Evolutionary conservation across 2,888 invertebrate species (phyloP).

Genomic region (Choristoneura rosaceana): DNA sequence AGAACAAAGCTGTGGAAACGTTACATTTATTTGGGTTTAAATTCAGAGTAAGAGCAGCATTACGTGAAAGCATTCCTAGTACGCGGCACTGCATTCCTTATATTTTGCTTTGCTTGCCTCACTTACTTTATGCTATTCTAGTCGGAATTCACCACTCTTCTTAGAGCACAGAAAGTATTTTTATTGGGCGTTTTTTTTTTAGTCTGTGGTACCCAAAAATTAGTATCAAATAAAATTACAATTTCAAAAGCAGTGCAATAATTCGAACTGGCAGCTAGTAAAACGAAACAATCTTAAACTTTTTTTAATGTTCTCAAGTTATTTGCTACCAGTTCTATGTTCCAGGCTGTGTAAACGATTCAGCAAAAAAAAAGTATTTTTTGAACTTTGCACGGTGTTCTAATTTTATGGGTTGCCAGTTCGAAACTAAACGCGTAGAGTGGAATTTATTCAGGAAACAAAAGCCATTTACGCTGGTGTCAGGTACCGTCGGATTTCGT

Average conservation of each 20-base stretch:
- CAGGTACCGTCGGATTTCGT: slow-evolving; percentile 54
- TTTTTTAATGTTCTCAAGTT: background rate
- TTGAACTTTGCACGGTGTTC: background rate
- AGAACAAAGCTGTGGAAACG: slow-evolving; percentile 22
- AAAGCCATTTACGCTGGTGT: slow-evolving; percentile 58
- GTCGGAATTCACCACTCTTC: slow-evolving; percentile 28
- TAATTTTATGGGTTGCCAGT: slow-evolving; percentile 42
- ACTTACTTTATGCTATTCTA: slow-evolving; percentile 24
- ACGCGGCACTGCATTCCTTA: slow-evolving; percentile 28
- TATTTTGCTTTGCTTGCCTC: slow-evolving; percentile 31
- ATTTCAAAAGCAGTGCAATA: slow-evolving; percentile 6
- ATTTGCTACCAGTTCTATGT: background rate
- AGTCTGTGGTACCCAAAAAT: slow-evolving; percentile 45
- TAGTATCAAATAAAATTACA: background rate
- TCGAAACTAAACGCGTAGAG: slow-evolving; percentile 53
- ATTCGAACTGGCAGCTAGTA: too few species aligned
- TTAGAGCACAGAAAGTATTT: slow-evolving; percentile 40
- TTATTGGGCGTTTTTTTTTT: slow-evolving; percentile 49
- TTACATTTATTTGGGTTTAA: slow-evolving; percentile 30
- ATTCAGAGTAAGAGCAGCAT: slow-evolving; percentile 34
- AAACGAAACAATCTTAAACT: background rate
- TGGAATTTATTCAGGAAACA: slow-evolving; percentile 61
- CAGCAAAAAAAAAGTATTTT: background rate
- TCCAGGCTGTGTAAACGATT: background rate
- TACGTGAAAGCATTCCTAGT: slow-evolving; percentile 36